Conservation (phyloP, 2,113 vertebrate species). For the Marcusenius ussheri region DNA sequence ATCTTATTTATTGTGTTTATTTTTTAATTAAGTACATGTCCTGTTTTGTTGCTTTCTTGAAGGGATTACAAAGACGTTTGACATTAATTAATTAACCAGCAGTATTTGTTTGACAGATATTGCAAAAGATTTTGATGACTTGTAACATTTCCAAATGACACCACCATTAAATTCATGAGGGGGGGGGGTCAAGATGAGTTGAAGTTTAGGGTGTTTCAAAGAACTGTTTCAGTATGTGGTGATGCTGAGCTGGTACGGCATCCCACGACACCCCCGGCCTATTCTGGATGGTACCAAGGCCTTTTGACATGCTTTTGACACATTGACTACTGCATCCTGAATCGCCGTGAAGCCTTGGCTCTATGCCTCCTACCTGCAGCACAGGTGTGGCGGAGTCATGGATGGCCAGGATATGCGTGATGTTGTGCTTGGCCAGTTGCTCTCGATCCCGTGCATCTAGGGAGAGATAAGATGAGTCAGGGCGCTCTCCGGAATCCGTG, state of each 20-base stretch:
- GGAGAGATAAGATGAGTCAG: conserved; percentile 12
- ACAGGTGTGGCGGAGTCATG: conserved; percentile 82
- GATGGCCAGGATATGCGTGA: conserved; percentile 86
- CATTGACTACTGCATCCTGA: not conserved
- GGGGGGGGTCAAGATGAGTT: not conserved
- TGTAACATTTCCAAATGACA: not conserved
- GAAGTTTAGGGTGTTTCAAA: not conserved
- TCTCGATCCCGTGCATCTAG: conserved; percentile 83
- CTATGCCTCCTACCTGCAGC: conserved; percentile 69
- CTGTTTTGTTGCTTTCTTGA: not conserved
- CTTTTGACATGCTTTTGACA: not conserved
- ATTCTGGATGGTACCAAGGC: not conserved
- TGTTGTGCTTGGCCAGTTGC: conserved; percentile 81
- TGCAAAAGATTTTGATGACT: not conserved
- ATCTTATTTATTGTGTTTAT: not conserved
- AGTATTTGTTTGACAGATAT: not conserved
- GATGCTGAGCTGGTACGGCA: not conserved
- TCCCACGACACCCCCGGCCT: not conserved
- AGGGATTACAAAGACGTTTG: not conserved
- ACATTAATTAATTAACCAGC: not conserved
- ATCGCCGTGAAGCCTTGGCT: not conserved
- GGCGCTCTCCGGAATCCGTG: not conserved
- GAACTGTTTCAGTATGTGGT: not conserved
- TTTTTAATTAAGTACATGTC: not conserved
- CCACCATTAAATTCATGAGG: not conserved